Conservation (phyloP, 2,113 vertebrate genomes). For the Chrysemys picta region DNA sequence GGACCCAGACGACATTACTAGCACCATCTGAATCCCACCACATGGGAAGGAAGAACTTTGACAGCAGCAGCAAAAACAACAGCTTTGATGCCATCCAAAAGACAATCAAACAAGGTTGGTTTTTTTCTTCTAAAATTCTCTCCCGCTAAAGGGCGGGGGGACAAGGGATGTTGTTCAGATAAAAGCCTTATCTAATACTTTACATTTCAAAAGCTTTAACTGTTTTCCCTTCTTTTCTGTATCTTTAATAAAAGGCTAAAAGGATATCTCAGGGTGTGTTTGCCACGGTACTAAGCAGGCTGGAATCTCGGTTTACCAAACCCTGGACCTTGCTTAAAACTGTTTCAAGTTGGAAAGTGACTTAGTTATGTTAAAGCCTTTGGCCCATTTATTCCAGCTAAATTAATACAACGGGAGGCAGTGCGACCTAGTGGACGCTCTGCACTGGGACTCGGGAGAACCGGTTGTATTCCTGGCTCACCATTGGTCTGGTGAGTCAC, state of each 20-base stretch:
- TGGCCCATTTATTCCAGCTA: neutral
- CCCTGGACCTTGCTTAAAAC: no score
- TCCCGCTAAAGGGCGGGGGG: neutral
- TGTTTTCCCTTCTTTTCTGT: neutral
- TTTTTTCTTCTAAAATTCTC: neutral
- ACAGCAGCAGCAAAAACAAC: neutral
- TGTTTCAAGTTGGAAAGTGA: neutral
- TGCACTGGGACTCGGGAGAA: neutral
- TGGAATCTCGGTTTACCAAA: neutral
- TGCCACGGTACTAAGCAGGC: neutral
- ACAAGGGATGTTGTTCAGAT: neutral
- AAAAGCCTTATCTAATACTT: neutral
- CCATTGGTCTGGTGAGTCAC: neutral
- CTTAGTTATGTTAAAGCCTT: neutral
- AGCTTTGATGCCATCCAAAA: neutral
- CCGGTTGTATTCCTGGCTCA: no score
- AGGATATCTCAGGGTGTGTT: neutral
- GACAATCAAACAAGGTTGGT: neutral
- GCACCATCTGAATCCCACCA: neutral
- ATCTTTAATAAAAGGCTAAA: neutral
- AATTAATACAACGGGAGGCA: neutral
- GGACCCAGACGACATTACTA: neutral
- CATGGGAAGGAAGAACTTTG: neutral
- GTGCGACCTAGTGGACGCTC: neutral
- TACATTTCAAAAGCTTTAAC: neutral